Evolutionary conservation across 1,140 invertebrate species (phyloP).

Genomic region (Asobara japonica): DNA sequence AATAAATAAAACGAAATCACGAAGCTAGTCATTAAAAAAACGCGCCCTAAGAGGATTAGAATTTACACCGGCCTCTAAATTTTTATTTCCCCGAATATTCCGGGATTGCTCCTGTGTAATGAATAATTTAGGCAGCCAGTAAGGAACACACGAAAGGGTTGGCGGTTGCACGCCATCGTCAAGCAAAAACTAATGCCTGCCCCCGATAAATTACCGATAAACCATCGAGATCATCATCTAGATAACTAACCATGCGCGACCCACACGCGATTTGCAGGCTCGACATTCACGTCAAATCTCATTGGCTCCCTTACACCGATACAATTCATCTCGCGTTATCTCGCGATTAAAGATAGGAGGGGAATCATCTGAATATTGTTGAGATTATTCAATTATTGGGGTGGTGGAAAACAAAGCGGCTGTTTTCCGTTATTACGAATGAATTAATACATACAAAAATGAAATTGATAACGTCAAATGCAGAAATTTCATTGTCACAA

Average conservation of each 20-base stretch:
- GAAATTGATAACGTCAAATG: neutral
- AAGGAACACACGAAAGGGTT: slow-evolving; percentile 5
- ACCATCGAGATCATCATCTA: slow-evolving; percentile 43
- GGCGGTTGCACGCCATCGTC: slow-evolving; percentile 60
- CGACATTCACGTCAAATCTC: neutral
- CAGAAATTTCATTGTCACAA: neutral
- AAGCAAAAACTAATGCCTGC: slow-evolving; percentile 66
- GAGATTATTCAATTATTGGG: neutral
- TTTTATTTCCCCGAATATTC: neutral
- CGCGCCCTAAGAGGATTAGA: neutral
- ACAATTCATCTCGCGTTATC: neutral
- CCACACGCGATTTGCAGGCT: slow-evolving; percentile 33
- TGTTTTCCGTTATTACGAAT: neutral
- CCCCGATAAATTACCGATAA: slow-evolving; percentile 68
- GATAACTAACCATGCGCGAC: slow-evolving; percentile 46
- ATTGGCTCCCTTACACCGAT: neutral
- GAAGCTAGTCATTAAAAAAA: too few species aligned
- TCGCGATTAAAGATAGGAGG: neutral
- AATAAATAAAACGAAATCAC: too few species aligned
- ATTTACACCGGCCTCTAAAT: neutral
- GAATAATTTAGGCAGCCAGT: slow-evolving; percentile 6
- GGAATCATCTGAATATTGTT: neutral
- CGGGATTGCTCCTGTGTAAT: neutral
- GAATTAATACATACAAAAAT: neutral
- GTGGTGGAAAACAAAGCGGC: neutral